A percentile compares a stretch with the other conserved stretches of the same genome.
These are phyloP conservation scores for Apoderus coryli DNA, from an alignment of 2,888 invertebrate species.

Conservation along the genomic window DNA sequence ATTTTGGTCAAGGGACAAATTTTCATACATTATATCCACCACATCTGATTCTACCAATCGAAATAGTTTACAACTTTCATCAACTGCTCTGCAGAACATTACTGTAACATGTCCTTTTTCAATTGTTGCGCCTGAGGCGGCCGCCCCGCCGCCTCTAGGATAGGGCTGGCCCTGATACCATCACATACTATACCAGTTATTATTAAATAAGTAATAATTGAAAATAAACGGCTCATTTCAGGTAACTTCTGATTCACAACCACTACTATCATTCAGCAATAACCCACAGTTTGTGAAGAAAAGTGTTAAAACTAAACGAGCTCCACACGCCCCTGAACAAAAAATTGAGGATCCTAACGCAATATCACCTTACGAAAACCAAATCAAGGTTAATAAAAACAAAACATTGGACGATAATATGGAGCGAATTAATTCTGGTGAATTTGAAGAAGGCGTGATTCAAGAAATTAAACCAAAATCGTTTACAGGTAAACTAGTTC, in stretches of 20 bases:
- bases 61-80: constrained; percentile 3
- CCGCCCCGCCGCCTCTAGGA: too few relatives aligned
- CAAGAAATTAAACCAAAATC: constrained; percentile 42
- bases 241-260: constrained; percentile 25
- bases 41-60: constrained; percentile 4
- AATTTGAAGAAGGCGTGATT: constrained; percentile 28
- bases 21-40: constrained; percentile 1
- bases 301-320: constrained; percentile 40
- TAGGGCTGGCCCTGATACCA: too few relatives aligned
- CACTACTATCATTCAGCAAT: constrained; percentile 33
- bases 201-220: too few relatives aligned
- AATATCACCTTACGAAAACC: constrained; percentile 31
- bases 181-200: too few relatives aligned
- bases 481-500: constrained; percentile 28
- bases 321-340: constrained; percentile 37
- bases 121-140: too few relatives aligned
- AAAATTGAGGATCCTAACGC: constrained; percentile 29
- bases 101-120: constrained; percentile 3
- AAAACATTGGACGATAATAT: constrained; percentile 20
- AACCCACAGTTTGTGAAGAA: constrained; percentile 42
- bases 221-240: too few relatives aligned
- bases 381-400: constrained; percentile 15
- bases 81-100: background rate
- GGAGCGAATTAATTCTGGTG: too few relatives aligned
- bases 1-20: background rate